These are phyloP conservation scores for Trimorus sp. DNA, from an alignment of 2,888 invertebrate species.

Conservation along the genomic window DNA sequence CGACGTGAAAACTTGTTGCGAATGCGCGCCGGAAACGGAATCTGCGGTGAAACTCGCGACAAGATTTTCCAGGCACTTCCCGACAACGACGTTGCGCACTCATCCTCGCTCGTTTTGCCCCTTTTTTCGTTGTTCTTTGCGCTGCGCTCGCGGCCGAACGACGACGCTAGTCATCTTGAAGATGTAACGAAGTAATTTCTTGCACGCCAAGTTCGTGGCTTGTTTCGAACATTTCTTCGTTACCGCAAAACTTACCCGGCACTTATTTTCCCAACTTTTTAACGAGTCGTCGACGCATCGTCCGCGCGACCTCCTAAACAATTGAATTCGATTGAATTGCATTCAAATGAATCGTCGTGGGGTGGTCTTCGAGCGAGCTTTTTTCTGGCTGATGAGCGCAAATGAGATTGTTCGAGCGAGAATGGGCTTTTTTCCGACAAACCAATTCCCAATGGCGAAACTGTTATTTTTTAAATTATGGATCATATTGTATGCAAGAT, in stretches of 20 bases:
- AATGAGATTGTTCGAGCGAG: no score
- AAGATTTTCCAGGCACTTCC: conserved; percentile 69
- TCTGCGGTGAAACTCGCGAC: conserved; percentile 68
- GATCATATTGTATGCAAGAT: no score
- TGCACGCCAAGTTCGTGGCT: conserved; percentile 50
- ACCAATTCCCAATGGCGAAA: no score
- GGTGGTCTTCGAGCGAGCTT: no score
- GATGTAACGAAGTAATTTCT: conserved; percentile 65
- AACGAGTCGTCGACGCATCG: conserved; percentile 39
- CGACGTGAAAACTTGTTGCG: conserved; percentile 74
- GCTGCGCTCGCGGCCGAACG: conserved; percentile 48
- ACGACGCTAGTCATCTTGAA: conserved; percentile 53
- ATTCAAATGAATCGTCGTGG: conserved; percentile 28
- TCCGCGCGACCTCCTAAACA: conserved; percentile 26
- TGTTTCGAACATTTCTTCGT: conserved; percentile 63
- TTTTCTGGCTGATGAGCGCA: no score
- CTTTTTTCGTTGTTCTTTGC: conserved; percentile 39
- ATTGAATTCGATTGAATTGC: conserved; percentile 37
- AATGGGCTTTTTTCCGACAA: no score
- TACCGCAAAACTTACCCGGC: conserved; percentile 43
- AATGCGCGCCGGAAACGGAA: conserved; percentile 71
- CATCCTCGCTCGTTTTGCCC: conserved; percentile 9
- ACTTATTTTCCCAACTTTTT: conserved; percentile 60
- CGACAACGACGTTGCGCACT: conserved; percentile 35
- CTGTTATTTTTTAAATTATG: no score